Conservation (phyloP, 2,888 invertebrate genomes). For the Melinopterus prodromus region DNA sequence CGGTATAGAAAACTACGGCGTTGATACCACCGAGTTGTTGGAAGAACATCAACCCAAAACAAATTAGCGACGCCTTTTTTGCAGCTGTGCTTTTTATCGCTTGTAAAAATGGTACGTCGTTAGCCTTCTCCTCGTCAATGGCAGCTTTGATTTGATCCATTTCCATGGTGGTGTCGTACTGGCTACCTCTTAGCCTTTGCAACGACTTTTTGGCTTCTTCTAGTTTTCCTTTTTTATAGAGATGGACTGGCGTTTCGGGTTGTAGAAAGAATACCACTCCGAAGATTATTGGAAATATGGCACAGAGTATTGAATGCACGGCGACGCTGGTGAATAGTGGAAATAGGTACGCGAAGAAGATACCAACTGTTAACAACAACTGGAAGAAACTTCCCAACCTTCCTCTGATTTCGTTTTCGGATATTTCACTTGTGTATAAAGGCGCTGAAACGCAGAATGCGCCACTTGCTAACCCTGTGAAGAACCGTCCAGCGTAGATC, state of each 20-base stretch:
- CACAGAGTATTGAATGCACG: conserved; percentile 71
- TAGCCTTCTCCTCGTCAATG: conserved; percentile 63
- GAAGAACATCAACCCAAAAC: conserved; percentile 85
- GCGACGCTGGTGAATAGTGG: conserved; percentile 66
- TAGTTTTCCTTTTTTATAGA: conserved; percentile 69
- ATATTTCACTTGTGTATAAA: conserved; percentile 86
- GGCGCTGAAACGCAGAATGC: conserved; percentile 86
- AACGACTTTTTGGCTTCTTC: conserved; percentile 76
- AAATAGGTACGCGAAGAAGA: conserved; percentile 77
- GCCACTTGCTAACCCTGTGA: conserved; percentile 78
- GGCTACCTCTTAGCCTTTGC: conserved; percentile 75
- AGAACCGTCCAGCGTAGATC: conserved; percentile 72
- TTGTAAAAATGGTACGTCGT: conserved; percentile 64
- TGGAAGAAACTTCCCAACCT: conserved; percentile 88
- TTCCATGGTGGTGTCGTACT: conserved; percentile 77
- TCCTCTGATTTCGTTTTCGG: conserved; percentile 84
- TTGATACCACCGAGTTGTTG: conserved; percentile 89
- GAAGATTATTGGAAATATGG: conserved; percentile 73
- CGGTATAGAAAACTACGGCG: conserved; percentile 83
- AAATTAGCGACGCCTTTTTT: conserved; percentile 73
- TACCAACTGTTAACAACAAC: conserved; percentile 83
- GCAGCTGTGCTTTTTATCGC: conserved; percentile 59
- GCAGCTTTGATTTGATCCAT: conserved; percentile 67
- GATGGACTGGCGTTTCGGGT: conserved; percentile 86
- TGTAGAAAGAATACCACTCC: conserved; percentile 78